Base-by-base conservation (phyloP, 2,888 invertebrate species). In the Polydrusus cervinus region DNA sequence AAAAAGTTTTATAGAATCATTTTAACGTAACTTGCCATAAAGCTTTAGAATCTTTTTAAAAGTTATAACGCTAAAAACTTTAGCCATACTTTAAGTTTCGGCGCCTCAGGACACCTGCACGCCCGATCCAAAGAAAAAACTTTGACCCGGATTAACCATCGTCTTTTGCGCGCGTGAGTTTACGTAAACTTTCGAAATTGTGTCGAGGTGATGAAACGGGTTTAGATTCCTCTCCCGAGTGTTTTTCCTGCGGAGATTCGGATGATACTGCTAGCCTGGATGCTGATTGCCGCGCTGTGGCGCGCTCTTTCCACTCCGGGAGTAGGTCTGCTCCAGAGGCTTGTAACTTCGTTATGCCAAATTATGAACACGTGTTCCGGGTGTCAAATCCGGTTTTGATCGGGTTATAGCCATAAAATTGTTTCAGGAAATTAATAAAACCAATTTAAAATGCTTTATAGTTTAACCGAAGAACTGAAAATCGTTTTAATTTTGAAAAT, bases 241-340 rank as follows among this genome's bases (percentile, higher is more conserved):
- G 75, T 53, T 67, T 71, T 74, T 66, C 71, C 67, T 25, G 53
- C 75, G 66, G 71, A 61, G 71, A 53, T 67, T 47, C 75, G 61
- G 51, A 71, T 67, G 67, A 71, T 71, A 75, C 75, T 75, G 75
- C 71, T 49, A 60, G 57, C 64, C 65, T 57, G 75, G 75, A 75
- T 71, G 75, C 75, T 75, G 75, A 55, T 16, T 62, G 64, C 45
- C 73, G 61, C 55, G 62, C 51, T 60, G 61, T 55, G 65, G 74
- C 57, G 74, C 70, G 70, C 66, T 70, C 70, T 65, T 66, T 70
- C 74, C 74, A 74, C 69, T 64, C 74, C 65, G 69, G 74, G 69
- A 64, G 68, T 71, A 67, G 66, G 55, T 65, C 65, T 53, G 64
- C 49, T 65, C 74, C 69, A 51, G 69, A 69, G 69, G 47, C 62